Evolutionary conservation across 2,888 invertebrate species (phyloP), one percentile per base, ranked within the genome.

Genomic region (Trichogramma evanescens): DNA sequence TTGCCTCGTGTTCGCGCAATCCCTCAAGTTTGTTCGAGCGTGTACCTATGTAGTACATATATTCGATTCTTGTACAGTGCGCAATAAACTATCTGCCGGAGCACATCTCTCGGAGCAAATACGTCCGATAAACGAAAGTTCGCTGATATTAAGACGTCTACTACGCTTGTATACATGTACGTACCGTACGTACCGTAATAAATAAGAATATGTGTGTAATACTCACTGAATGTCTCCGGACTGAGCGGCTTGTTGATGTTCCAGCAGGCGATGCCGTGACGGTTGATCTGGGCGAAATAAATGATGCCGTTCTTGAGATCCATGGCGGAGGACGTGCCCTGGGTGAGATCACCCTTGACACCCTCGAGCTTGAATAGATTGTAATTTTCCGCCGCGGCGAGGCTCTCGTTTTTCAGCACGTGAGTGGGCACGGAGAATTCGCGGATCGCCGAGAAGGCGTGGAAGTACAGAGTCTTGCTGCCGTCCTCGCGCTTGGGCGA

Each of bases 231-330:
- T 2, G 83, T 89, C 51, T 86, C 84, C 0, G 84, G 79, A 40
- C 81, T 84, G 69, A 88, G 84, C 0, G 86, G 84, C 66, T 83
- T 85, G 55, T 82, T 81, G 0, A 84, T 82, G 72, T 92, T 91
- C 92, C 92, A 92, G 74, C 92, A 92, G 1, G 86, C 89, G 2
- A 92, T 82, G 0, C 87, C 90, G 71, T 92, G 87, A 69, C 84
- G 86, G 73, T 88, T 89, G 1, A 91, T 83, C 65, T 89, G 84
- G 2, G 89, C 87, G 68, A 91, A 88, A 79, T 91, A 91, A 61
- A 90, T 78, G 7, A 88, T 86, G 41, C 84, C 85, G 0, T 86
- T 85, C 63, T 83, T 81, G 53, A 82, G 80, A 70, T 92, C 91
- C 66, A 86, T 84, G 70, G 82, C 84, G 63, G 88, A 89, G 5